Evolutionary conservation across 2,113 vertebrate genomes (phyloP), one percentile per base, ranked within the genome.

Genomic region (Lynx canadensis): DNA sequence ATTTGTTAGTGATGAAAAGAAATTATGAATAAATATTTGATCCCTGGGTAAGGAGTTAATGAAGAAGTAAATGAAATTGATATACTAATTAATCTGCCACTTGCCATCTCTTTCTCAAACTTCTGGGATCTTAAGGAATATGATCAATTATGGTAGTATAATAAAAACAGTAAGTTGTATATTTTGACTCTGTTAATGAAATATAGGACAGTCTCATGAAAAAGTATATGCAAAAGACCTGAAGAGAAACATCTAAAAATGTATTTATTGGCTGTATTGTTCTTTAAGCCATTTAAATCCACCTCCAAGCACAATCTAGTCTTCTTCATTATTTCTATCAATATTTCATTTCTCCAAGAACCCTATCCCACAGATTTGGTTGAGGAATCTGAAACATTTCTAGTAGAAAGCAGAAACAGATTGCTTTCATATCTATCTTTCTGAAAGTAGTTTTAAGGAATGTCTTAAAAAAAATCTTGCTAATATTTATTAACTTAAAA

Each of bases 161-260:
- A 92, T 65, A 84, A 85, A 94, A 82, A n/a, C 16, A 95, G 76
- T 65, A 27, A 41, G 65, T 13, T 13, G 11, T 15, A n/a, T 25
- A 76, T 84, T 89, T 91, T 38, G 13, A 88, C 5, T 93, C 65
- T 86, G 36, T 81, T 91, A 95, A 74, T 60, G 38, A 97, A 95
- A 93, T 82, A 93, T 60, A n/a, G 65, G 13, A 66, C 1, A 93
- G 60, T 78, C 41, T 93, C 48, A 93, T n/a, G 29, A 90, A 82
- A 38, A 95, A 76, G 52, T 73, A 81, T 12, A 69, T 48, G 10
- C 71, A 60, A 95, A 78, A 94, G 3, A 92, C 14, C 41, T 92
- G 12, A 94, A 94, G 36, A 86, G 94, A 94, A 93, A 68, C 29
- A 93, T 15, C 48, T 93, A 88, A 92, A 97, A 83, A 84, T 48